These are phyloP conservation scores for Habropoda laboriosa DNA, from an alignment of 1,140 invertebrate species.

Conservation along the genomic window DNA sequence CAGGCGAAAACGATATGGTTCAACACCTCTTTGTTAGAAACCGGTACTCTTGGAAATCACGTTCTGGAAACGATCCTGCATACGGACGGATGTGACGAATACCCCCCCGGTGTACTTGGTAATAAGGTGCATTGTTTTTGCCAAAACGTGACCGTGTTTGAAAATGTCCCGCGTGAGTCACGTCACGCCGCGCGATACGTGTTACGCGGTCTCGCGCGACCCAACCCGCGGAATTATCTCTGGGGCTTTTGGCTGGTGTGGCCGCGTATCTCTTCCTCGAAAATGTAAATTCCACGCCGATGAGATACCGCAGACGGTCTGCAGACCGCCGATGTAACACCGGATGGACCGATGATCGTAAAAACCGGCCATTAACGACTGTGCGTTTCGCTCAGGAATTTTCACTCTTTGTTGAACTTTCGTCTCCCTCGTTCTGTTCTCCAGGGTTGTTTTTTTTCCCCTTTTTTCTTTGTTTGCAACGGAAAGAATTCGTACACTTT, in stretches of 20 bases:
- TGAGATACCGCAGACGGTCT: constrained; percentile 40
- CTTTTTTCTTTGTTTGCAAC: background rate
- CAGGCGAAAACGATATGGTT: background rate
- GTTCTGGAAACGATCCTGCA: background rate
- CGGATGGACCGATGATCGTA: constrained; percentile 24
- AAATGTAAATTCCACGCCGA: constrained; percentile 54
- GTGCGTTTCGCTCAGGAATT: background rate
- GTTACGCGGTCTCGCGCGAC: constrained; percentile 53
- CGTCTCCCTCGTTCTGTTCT: background rate
- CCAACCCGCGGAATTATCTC: constrained; percentile 67
- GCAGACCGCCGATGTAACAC: constrained; percentile 25
- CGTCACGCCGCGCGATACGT: constrained; percentile 19
- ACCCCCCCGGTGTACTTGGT: constrained; percentile 8
- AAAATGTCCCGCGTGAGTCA: constrained; percentile 72
- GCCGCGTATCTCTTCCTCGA: constrained; percentile 27
- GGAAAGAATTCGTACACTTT: background rate
- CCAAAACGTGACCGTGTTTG: constrained; percentile 72
- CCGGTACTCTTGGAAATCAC: background rate
- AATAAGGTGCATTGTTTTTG: constrained; percentile 71
- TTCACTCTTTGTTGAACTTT: background rate
- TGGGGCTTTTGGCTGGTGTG: constrained; percentile 45
- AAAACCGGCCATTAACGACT: constrained; percentile 8
- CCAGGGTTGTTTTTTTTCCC: no score
- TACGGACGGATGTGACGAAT: constrained; percentile 36
- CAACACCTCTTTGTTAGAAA: no score